Percentiles rank a stretch among this genome's conserved stretches.
Evolutionary conservation across 2,888 invertebrate species (phyloP).

Genomic region (Polietes domitor): DNA sequence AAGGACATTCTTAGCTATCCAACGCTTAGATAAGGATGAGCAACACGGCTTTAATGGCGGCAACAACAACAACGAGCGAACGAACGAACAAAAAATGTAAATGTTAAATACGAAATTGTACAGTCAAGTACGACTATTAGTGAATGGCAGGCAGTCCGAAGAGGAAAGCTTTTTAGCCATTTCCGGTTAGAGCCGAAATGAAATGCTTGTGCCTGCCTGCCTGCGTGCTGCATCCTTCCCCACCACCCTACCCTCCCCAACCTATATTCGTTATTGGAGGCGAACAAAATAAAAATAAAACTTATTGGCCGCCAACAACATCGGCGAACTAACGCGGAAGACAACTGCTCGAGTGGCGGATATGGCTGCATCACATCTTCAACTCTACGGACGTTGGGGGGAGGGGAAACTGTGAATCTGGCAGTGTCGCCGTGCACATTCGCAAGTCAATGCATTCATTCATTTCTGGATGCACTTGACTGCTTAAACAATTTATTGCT

Average conservation of each 20-base stretch:
- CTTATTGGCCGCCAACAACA: constrained; percentile 55
- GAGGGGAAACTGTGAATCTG: constrained; percentile 5
- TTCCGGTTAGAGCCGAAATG: constrained; percentile 68
- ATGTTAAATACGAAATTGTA: constrained; percentile 30
- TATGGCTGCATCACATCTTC: constrained; percentile 55
- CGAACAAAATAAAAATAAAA: constrained; percentile 37
- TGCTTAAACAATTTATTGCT: constrained; percentile 74
- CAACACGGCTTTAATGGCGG: not conserved
- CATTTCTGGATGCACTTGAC: constrained; percentile 69
- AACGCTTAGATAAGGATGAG: constrained; percentile 38
- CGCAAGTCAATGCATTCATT: constrained; percentile 55
- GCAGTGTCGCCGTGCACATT: constrained; percentile 26
- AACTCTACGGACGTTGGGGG: constrained; percentile 20
- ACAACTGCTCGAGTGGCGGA: constrained; percentile 46
- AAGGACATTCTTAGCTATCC: not conserved
- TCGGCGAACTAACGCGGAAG: not conserved
- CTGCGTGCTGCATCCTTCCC: constrained; percentile 15
- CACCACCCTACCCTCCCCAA: not conserved
- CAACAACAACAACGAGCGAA: constrained; percentile 31
- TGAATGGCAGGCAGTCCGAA: constrained; percentile 57
- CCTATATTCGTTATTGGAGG: constrained; percentile 37
- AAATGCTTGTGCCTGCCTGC: constrained; percentile 51
- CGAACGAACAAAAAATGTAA: constrained; percentile 51
- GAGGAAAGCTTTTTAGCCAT: constrained; percentile 68
- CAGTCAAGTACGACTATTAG: constrained; percentile 55